These are phyloP conservation scores for Phalacrocorax aristotelis DNA, from an alignment of 2,113 vertebrate species.

Conservation along the genomic window DNA sequence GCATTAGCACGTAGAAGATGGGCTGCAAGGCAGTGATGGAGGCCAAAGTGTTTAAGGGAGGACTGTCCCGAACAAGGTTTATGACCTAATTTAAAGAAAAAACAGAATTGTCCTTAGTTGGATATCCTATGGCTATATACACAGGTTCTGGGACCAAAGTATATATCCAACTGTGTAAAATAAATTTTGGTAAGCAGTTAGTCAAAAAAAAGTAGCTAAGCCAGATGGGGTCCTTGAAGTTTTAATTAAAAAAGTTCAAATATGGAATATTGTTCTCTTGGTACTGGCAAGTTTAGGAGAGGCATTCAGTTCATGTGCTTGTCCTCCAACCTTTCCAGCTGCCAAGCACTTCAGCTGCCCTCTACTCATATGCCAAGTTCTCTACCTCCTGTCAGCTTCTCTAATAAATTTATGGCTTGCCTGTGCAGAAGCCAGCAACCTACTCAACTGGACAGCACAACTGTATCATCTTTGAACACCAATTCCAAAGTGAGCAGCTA, in stretches of 20 bases:
- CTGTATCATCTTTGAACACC: background rate
- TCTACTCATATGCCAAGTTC: background rate
- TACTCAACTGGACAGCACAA: background rate
- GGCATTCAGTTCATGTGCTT: background rate
- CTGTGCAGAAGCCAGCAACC: background rate
- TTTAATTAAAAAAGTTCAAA: background rate
- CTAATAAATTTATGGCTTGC: background rate
- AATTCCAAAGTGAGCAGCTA: background rate
- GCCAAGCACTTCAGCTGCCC: background rate
- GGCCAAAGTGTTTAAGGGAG: slow-evolving; percentile 74
- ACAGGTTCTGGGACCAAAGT: background rate
- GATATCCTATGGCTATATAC: background rate
- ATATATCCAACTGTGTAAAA: background rate
- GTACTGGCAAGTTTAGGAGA: background rate
- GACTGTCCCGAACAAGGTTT: slow-evolving; percentile 83
- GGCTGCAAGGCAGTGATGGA: slow-evolving; percentile 77
- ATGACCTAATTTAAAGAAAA: slow-evolving; percentile 69
- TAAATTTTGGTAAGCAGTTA: background rate
- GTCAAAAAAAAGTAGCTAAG: background rate
- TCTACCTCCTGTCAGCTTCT: background rate
- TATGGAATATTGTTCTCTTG: background rate
- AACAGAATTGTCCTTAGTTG: background rate
- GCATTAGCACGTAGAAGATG: slow-evolving; percentile 86
- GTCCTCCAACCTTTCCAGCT: background rate
- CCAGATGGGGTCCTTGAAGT: background rate